These are phyloP conservation scores for Drosophila paracracens DNA, from an alignment of 2,888 invertebrate species.

Conservation along the genomic window DNA sequence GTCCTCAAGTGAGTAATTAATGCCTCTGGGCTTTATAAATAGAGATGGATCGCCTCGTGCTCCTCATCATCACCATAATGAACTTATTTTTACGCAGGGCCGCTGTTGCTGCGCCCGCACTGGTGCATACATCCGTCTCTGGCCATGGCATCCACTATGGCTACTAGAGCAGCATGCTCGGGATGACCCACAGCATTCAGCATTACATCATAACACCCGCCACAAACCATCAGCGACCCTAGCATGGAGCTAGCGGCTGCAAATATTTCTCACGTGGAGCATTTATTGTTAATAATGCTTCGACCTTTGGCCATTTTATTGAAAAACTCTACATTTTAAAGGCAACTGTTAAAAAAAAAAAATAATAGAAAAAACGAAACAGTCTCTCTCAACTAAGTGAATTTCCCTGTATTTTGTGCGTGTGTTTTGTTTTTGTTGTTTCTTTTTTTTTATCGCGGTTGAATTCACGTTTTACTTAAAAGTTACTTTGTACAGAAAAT, in stretches of 20 bases:
- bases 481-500: conserved; percentile 76
- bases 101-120: conserved; percentile 83
- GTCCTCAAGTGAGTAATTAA: conserved; percentile 82
- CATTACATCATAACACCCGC: conserved; percentile 19
- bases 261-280: conserved; percentile 54
- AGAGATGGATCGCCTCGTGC: conserved; percentile 41
- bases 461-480: conserved; percentile 70
- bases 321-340: conserved; percentile 41
- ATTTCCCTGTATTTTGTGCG: conserved; percentile 37
- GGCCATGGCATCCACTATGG: conserved; percentile 85
- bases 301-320: conserved; percentile 39
- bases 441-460: conserved; percentile 69
- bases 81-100: conserved; percentile 61
- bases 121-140: conserved; percentile 84
- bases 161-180: conserved; percentile 68
- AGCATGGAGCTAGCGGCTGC: conserved; percentile 32
- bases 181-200: conserved; percentile 16
- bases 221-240: conserved; percentile 7
- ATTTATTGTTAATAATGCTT: conserved; percentile 48
- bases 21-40: conserved; percentile 46
- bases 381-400: conserved; percentile 21
- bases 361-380: conserved; percentile 9
- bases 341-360: conserved; percentile 6
- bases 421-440: conserved; percentile 44
- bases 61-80: neutral